Percentiles rank a stretch among this genome's conserved stretches.
These are phyloP conservation scores for Steromphala cineraria DNA, from an alignment of 2,888 invertebrate species.

Conservation along the genomic window DNA sequence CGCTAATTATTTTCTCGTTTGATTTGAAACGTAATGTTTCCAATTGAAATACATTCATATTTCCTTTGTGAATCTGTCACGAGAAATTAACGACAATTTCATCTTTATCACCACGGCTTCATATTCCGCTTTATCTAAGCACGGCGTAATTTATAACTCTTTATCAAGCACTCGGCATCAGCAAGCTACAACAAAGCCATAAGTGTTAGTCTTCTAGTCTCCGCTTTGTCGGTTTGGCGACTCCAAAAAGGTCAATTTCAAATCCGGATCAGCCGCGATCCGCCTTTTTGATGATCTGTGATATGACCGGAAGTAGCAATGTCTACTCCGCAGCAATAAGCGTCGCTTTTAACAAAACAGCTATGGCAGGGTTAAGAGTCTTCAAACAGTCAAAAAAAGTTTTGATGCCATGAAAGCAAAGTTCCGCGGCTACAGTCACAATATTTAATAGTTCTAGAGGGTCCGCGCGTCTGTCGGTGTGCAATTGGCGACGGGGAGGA, in stretches of 20 bases:
- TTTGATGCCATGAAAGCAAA: background rate
- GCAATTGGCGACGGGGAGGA: background rate
- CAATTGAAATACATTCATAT: too few relatives aligned
- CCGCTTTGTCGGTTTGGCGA: background rate
- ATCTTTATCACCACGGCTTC: background rate
- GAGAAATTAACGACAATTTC: background rate
- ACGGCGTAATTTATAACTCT: background rate
- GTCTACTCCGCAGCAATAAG: constrained; percentile 1
- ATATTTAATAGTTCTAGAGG: background rate
- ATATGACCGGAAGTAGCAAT: constrained; percentile 8
- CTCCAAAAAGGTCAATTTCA: background rate
- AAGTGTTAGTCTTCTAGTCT: background rate
- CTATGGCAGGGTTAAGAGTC: background rate
- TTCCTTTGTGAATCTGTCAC: background rate
- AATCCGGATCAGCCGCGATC: background rate
- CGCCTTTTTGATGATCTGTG: constrained; percentile 15
- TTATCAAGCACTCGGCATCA: constrained; percentile 1
- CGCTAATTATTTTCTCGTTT: too few relatives aligned
- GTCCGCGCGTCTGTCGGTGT: background rate
- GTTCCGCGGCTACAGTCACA: background rate
- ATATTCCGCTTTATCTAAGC: background rate
- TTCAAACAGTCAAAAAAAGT: background rate
- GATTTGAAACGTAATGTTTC: too few relatives aligned
- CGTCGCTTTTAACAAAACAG: constrained; percentile 9
- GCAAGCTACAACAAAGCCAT: background rate